A percentile compares a stretch with the other conserved stretches of the same genome.
Evolutionary conservation across 2,113 vertebrate genomes (phyloP).

Genomic region (Labrus mixtus): DNA sequence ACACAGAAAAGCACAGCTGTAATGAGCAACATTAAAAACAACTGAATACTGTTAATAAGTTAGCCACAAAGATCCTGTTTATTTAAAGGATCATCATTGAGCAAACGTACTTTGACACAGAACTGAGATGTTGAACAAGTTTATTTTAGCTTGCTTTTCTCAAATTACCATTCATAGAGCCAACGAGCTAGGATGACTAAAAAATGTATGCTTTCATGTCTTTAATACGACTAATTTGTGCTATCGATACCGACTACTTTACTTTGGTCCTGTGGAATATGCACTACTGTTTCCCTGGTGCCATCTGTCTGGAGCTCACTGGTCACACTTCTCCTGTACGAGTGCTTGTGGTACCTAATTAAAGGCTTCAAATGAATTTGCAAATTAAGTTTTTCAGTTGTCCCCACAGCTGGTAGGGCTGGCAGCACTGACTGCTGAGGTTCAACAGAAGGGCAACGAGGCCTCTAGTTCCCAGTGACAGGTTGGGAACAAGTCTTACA

Average conservation of each 20-base stretch:
- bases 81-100: too few species aligned
- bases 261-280: conserved; percentile 42
- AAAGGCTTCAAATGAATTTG: conserved; percentile 93
- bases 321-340: conserved; percentile 85
- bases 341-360: conserved; percentile 94
- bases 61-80: too few species aligned
- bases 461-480: conserved; percentile 37
- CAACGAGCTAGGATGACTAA: not conserved
- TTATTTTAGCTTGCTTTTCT: not conserved
- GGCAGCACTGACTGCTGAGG: conserved; percentile 75
- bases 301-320: conserved; percentile 84
- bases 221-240: conserved; percentile 18
- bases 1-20: too few species aligned
- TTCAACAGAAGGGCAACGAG: conserved; percentile 70
- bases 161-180: not conserved
- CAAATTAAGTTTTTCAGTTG: conserved; percentile 91
- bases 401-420: conserved; percentile 92
- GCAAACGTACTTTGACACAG: not conserved
- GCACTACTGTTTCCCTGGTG: conserved; percentile 44
- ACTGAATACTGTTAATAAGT: too few species aligned
- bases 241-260: conserved; percentile 10
- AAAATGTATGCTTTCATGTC: not conserved
- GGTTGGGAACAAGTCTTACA: conserved; percentile 4
- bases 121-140: not conserved
- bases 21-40: too few species aligned